Evolutionary conservation across 2,113 vertebrate genomes (phyloP).

Genomic region (Melozone crissalis): DNA sequence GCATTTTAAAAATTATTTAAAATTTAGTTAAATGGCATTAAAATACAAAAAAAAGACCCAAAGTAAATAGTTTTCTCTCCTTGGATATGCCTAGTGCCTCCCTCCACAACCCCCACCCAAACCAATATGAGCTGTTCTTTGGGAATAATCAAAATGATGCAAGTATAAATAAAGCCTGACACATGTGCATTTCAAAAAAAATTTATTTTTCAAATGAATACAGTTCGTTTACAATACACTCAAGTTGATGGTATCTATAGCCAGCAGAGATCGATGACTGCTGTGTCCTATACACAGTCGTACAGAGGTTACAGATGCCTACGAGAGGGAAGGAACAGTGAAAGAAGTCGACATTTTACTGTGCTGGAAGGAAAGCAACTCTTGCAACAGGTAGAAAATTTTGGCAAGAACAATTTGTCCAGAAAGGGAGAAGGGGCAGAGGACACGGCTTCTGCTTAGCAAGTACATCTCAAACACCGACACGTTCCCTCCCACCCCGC

Average conservation of each 20-base stretch:
- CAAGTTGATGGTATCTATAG: slow-evolving; percentile 54
- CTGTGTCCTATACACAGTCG: slow-evolving; percentile 12
- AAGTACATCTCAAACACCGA: slow-evolving; percentile 57
- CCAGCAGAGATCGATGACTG: slow-evolving; percentile 46
- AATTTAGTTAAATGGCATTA: not conserved
- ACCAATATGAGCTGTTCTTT: not conserved
- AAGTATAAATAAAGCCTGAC: not conserved
- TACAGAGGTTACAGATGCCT: slow-evolving; percentile 52
- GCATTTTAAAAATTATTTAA: not conserved
- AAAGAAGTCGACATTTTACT: slow-evolving; percentile 48
- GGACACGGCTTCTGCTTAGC: slow-evolving; percentile 62
- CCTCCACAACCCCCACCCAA: not conserved
- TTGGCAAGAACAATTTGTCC: slow-evolving; percentile 72
- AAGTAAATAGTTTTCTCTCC: not conserved
- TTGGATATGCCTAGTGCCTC: not conserved
- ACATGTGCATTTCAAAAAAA: slow-evolving; percentile 33
- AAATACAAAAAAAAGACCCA: not conserved
- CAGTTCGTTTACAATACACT: slow-evolving; percentile 48
- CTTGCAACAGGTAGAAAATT: slow-evolving; percentile 67
- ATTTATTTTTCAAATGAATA: slow-evolving; percentile 47
- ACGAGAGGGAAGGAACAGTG: slow-evolving; percentile 27
- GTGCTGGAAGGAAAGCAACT: slow-evolving; percentile 65
- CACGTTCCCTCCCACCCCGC: slow-evolving; percentile 27
- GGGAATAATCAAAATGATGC: not conserved
- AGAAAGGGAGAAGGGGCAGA: slow-evolving; percentile 55